Evolutionary conservation across 1,140 invertebrate species (phyloP).

Genomic region (Micrasema longulum): DNA sequence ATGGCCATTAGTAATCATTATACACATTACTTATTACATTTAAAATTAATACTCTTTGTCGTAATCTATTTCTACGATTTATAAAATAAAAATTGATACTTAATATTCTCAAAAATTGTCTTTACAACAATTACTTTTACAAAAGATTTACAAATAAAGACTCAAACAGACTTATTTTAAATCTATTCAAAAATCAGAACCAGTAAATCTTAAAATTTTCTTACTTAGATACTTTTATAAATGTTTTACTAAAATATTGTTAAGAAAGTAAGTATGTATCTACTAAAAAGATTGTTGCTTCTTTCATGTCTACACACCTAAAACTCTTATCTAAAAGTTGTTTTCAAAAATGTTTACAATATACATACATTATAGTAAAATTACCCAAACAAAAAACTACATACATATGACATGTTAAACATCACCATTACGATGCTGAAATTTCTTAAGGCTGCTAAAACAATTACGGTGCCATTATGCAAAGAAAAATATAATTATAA

Average conservation of each 20-base stretch:
- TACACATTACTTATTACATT: neutral
- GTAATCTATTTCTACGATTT: slow-evolving; percentile 25
- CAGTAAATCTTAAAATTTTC: slow-evolving; percentile 25
- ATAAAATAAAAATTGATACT: neutral
- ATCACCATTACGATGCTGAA: neutral
- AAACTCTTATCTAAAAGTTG: too few species aligned
- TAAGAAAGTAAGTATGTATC: slow-evolving; percentile 4
- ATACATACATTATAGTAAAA: too few species aligned
- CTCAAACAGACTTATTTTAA: slow-evolving; percentile 6
- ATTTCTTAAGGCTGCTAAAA: too few species aligned
- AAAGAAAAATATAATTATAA: too few species aligned
- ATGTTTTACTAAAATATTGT: slow-evolving; percentile 26
- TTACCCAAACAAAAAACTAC: too few species aligned
- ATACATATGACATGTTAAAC: too few species aligned
- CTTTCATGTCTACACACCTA: neutral
- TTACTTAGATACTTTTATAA: slow-evolving; percentile 53
- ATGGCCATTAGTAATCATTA: slow-evolving; percentile 34
- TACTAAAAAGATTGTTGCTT: neutral
- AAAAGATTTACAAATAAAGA: slow-evolving; percentile 15
- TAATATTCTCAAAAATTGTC: slow-evolving; percentile 12
- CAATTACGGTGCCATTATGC: slow-evolving; percentile 13
- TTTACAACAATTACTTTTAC: slow-evolving; percentile 9
- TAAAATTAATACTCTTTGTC: slow-evolving; percentile 10
- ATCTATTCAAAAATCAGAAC: slow-evolving; percentile 22
- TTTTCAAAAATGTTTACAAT: too few species aligned